Percentiles rank a stretch among this genome's conserved stretches.
Evolutionary conservation across 2,113 vertebrate species (phyloP).

Genomic region (Orcinus orca): DNA sequence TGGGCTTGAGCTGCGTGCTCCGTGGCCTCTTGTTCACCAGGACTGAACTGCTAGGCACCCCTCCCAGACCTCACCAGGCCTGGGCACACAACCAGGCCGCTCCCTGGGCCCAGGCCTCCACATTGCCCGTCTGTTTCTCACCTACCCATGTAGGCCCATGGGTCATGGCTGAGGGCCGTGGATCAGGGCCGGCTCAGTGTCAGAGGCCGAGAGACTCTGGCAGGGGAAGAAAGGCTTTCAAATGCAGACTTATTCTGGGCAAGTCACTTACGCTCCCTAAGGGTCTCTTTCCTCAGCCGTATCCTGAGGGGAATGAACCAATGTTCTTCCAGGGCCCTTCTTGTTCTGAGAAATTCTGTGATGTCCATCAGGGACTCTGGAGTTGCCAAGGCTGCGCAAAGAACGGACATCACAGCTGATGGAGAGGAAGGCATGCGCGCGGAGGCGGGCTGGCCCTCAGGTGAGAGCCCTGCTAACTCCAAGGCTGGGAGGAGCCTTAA

Average conservation of each 20-base stretch:
- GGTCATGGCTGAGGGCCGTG: neutral
- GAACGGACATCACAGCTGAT: neutral
- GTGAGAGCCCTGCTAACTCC: neutral
- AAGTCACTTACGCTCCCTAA: neutral
- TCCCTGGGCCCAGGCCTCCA: neutral
- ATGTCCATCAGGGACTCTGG: neutral
- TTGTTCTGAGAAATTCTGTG: neutral
- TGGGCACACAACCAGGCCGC: too few relatives aligned
- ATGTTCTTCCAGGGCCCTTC: neutral
- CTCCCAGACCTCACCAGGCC: neutral
- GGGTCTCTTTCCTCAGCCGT: neutral
- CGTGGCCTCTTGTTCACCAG: neutral
- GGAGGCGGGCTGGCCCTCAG: rapidly evolving
- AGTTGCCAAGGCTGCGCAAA: neutral
- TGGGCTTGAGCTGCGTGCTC: neutral
- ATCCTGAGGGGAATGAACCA: neutral
- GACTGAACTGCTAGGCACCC: neutral
- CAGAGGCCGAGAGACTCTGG: neutral
- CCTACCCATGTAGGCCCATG: neutral
- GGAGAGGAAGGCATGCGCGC: neutral
- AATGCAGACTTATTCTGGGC: neutral
- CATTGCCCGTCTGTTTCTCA: neutral
- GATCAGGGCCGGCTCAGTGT: neutral
- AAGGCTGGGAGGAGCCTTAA: neutral
- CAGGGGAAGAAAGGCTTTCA: neutral